These are phyloP conservation scores for Litoditis marina DNA, from an alignment of 2,888 invertebrate species.

Conservation along the genomic window DNA sequence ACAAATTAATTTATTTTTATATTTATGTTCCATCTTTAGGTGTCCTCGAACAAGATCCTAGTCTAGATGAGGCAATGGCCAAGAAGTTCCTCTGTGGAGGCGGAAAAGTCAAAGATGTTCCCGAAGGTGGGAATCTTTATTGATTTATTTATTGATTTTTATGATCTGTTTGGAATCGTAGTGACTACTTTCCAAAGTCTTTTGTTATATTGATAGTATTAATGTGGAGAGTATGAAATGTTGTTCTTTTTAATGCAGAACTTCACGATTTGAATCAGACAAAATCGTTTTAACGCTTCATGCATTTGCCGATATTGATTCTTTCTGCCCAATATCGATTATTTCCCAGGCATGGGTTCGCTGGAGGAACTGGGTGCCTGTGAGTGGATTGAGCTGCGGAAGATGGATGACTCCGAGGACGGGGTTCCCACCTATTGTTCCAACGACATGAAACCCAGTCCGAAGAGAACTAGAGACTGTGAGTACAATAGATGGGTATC, in stretches of 20 bases:
- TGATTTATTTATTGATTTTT: no score
- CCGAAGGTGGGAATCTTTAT: conserved; percentile 36
- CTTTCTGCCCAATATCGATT: neutral
- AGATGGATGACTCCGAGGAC: conserved; percentile 51
- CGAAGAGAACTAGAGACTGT: conserved; percentile 57
- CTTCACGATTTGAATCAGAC: no score
- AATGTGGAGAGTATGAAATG: no score
- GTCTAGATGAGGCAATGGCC: conserved; percentile 37
- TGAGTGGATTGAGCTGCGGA: conserved; percentile 52
- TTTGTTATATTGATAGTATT: no score
- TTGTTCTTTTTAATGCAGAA: no score
- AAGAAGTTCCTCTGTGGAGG: conserved; percentile 46
- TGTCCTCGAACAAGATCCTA: conserved; percentile 39
- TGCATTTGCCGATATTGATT: no score
- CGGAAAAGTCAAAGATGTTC: conserved; percentile 55
- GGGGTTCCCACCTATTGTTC: conserved; percentile 54
- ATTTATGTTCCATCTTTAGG: conserved; percentile 17
- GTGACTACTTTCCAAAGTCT: no score
- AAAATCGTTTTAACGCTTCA: no score
- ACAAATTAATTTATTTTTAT: no score
- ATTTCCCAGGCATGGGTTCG: conserved; percentile 13
- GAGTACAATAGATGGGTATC: conserved; percentile 14
- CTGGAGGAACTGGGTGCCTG: conserved; percentile 46
- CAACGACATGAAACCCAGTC: conserved; percentile 54
- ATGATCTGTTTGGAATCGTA: no score